Evolutionary conservation across 2,888 invertebrate species (phyloP).

Genomic region (Athalia circularis): DNA sequence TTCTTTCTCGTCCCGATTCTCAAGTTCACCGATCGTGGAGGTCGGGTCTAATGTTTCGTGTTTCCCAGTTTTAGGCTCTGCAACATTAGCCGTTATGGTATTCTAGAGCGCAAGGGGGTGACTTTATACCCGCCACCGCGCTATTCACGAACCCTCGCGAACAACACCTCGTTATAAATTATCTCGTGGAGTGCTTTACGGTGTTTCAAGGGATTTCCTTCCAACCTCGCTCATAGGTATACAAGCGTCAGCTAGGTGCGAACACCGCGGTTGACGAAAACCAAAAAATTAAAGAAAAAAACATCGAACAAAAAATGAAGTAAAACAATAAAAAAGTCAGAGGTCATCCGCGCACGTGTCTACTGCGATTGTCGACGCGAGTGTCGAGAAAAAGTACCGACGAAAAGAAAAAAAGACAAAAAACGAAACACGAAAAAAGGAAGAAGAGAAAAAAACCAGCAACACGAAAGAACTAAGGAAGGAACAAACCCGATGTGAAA

Average conservation of each 20-base stretch:
- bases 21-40: background rate
- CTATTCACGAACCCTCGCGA: background rate
- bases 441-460: too few relatives aligned
- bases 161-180: conserved; percentile 36
- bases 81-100: conserved; percentile 12
- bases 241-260: conserved; percentile 29
- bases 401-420: background rate
- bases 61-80: conserved; percentile 2
- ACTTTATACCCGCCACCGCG: conserved; percentile 24
- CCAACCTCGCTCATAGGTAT: background rate
- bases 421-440: too few relatives aligned
- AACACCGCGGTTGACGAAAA: conserved; percentile 15
- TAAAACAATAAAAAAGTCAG: background rate
- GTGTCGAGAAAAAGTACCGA: background rate
- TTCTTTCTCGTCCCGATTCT: background rate
- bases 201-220: conserved; percentile 11
- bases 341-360: background rate
- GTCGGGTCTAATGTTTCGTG: too few relatives aligned
- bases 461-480: too few relatives aligned
- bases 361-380: background rate
- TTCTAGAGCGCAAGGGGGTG: background rate
- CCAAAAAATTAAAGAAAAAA: background rate
- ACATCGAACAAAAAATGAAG: background rate
- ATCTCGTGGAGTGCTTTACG: conserved; percentile 35
- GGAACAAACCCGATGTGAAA: too few relatives aligned